A percentile compares a stretch with the other conserved stretches of the same genome.
Conservation (phyloP, 2,113 vertebrate genomes). For the Corythornis madagascariensis region DNA sequence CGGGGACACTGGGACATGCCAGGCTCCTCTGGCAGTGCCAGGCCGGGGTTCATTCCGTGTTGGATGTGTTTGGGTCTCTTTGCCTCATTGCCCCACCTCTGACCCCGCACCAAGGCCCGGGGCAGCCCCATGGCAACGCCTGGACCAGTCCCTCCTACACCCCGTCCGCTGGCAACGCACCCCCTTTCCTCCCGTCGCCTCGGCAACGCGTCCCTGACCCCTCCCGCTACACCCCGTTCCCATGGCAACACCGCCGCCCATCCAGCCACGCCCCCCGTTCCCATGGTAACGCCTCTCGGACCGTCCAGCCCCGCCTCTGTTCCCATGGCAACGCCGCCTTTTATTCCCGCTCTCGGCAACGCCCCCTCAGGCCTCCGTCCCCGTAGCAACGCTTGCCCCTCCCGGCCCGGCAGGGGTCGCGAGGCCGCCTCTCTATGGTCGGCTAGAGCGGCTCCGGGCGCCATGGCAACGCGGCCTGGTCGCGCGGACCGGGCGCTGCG, state of each 20-base stretch:
- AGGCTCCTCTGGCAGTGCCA: not conserved
- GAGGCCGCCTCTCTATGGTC: not conserved
- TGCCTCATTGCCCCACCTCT: too few relatives aligned
- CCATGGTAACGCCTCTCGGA: not conserved
- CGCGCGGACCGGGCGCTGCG: not conserved
- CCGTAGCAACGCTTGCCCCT: not conserved
- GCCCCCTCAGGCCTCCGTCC: not conserved
- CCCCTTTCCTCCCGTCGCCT: not conserved
- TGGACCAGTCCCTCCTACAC: not conserved
- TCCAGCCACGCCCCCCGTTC: too few relatives aligned
- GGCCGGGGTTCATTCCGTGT: too few relatives aligned
- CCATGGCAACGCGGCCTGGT: not conserved
- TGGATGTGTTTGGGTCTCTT: too few relatives aligned
- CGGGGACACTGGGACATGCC: not conserved
- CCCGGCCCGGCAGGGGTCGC: not conserved
- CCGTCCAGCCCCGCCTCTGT: not conserved
- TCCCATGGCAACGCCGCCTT: not conserved
- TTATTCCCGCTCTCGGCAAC: not conserved
- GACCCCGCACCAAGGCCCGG: not conserved
- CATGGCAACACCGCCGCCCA: not conserved
- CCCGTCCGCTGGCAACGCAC: not conserved
- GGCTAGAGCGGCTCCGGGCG: not conserved
- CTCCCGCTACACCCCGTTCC: not conserved
- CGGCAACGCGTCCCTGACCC: not conserved
- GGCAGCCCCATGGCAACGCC: not conserved